Base-by-base conservation (phyloP, 2,113 vertebrate species). In the Tautogolabrus adspersus region DNA sequence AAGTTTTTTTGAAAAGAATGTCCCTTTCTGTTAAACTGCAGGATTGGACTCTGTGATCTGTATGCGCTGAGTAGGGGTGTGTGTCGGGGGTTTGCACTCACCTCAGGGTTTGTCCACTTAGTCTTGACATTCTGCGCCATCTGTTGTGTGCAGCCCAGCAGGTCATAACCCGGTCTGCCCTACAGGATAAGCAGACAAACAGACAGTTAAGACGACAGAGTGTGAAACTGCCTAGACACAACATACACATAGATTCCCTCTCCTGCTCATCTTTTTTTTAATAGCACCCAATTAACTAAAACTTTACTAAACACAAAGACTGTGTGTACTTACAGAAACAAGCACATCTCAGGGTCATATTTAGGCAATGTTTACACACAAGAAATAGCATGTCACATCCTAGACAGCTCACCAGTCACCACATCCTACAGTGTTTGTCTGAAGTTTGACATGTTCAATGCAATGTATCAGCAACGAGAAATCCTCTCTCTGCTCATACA, bases 81-180 rank as follows among this genome's bases (percentile, higher is more conserved):
- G 3, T 34, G 30, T 34, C 5, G 30, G 55, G 59, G 30, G 57
- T 65, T 62, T 67, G 46, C 12, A 67, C 88, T 97, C 93, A 97
- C 96, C 92, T 95, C 96, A 15, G 95, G 95, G 86, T 95, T 95
- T 87, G 94, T 95, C 93, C 96, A 96, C 90, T 95, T 97, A 88
- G 90, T 94, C 92, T 96, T 96, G 85, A 96, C 93, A 84, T 94
- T 96, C 90, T 96, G 95, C 54, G 95, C 95, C 94, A 97, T 94
- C 82, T 95, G 92, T 44, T 95, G 95, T 79, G 95, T 94, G 26
- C 94, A 94, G 6, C 92, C 92, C 80, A 96, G 95, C 84, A 96
- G 92, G 72, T 93, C 95, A 7, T 94, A 91, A 16, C 94, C 93
- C 56, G 95, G 94, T 91, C 93, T 93, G 88, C 93, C 91, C 95